phyloP scores from a whole-genome alignment of 2,888 invertebrate species.

The Cephus pulcher region DNA sequence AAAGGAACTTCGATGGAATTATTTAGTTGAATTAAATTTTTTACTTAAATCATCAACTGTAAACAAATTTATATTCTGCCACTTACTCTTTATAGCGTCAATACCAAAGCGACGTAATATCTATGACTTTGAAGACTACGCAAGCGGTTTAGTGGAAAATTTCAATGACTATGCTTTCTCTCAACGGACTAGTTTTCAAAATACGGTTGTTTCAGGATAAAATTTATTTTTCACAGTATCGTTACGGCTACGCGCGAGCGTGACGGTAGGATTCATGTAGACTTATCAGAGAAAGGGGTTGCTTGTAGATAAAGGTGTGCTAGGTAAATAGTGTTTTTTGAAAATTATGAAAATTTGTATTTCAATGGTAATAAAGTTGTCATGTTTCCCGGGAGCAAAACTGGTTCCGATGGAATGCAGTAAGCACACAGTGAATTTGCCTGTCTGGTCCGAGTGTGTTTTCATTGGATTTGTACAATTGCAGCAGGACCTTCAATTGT shows the following conservation, averaged over 20 bases:
- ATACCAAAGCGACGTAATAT: neutral
- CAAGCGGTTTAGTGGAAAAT: neutral
- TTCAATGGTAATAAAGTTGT: neutral
- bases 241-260: neutral
- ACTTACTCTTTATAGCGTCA: neutral
- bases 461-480: neutral
- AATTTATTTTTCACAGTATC: neutral
- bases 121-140: neutral
- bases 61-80: too few species aligned
- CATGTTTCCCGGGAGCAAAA: neutral
- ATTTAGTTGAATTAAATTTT: too few species aligned
- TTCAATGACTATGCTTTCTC: neutral
- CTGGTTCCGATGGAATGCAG: neutral
- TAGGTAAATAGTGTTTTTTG: neutral
- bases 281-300: neutral
- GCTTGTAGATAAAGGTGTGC: neutral
- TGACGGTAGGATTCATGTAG: neutral
- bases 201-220: neutral
- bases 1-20: neutral
- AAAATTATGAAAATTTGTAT: neutral
- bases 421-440: neutral
- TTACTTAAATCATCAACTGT: neutral
- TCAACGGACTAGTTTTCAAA: neutral
- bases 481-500: neutral
- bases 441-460: neutral